Conservation (phyloP, 1,140 invertebrate genomes). For the Drosophila cardini region DNA sequence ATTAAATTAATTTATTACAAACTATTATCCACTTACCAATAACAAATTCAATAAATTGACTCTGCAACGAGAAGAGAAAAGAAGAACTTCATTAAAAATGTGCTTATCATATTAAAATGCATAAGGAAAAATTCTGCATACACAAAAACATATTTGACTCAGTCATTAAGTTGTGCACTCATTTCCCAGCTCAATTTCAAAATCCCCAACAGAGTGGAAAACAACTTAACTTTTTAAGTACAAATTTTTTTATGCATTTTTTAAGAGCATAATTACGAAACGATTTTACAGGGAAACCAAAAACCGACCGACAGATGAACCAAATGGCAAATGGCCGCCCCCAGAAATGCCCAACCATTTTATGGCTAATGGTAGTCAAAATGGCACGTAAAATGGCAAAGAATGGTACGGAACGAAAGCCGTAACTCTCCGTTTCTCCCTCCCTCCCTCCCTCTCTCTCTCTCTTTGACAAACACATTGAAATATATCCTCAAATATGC, state of each 20-base stretch:
- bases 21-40: slow-evolving; percentile 50
- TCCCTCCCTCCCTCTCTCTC: background rate
- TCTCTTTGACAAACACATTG: too few relatives aligned
- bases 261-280: slow-evolving; percentile 68
- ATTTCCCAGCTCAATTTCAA: background rate
- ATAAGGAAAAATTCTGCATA: slow-evolving; percentile 26
- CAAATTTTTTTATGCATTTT: slow-evolving; percentile 62
- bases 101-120: slow-evolving; percentile 32
- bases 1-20: slow-evolving; percentile 17
- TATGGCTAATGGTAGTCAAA: slow-evolving; percentile 62
- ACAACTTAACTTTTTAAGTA: slow-evolving; percentile 47
- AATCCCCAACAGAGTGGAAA: slow-evolving; percentile 20
- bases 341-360: slow-evolving; percentile 52
- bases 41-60: slow-evolving; percentile 40
- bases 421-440: slow-evolving; percentile 15
- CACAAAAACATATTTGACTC: slow-evolving; percentile 8
- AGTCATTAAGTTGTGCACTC: slow-evolving; percentile 1
- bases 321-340: slow-evolving; percentile 35
- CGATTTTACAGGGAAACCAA: slow-evolving; percentile 12
- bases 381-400: slow-evolving; percentile 26
- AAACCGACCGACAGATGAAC: background rate
- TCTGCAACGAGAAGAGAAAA: slow-evolving; percentile 46
- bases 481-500: slow-evolving; percentile 10
- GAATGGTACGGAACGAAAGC: slow-evolving; percentile 18
- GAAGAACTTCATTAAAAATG: slow-evolving; percentile 32